phyloP scores from a whole-genome alignment of 2,797 vertebrate genomes.

The Coluber constrictor region DNA sequence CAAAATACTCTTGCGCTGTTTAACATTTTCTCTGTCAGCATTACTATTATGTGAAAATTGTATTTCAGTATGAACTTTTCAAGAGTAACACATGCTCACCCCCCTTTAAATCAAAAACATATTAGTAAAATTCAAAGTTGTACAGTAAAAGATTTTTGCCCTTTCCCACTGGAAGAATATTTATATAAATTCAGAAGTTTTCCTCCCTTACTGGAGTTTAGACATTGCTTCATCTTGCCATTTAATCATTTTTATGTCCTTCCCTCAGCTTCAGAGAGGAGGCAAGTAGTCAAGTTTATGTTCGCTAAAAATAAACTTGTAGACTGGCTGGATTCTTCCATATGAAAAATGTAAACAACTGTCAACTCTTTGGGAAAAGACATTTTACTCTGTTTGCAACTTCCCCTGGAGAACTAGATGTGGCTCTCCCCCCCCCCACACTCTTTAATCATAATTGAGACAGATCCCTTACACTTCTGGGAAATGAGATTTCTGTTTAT shows the following conservation, averaged over 20 bases:
- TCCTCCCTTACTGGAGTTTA: slow-evolving; percentile 31
- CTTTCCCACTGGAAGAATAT: slow-evolving; percentile 38
- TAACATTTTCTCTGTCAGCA: slow-evolving; percentile 25
- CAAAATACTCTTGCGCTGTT: slow-evolving; percentile 23
- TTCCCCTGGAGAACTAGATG: slow-evolving; percentile 62
- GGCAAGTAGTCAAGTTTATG: slow-evolving; percentile 68
- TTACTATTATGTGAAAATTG: not conserved
- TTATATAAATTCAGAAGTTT: slow-evolving; percentile 37
- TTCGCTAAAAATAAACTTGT: slow-evolving; percentile 72
- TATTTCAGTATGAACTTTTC: not conserved
- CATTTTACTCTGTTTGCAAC: slow-evolving; percentile 63
- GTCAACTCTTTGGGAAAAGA: slow-evolving; percentile 67
- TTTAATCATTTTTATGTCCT: slow-evolving; percentile 65
- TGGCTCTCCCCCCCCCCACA: not conserved
- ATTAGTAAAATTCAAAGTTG: slow-evolving; percentile 44
- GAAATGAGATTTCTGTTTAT: slow-evolving; percentile 63
- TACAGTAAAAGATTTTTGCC: slow-evolving; percentile 47
- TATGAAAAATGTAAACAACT: slow-evolving; percentile 70
- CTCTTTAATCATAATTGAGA: slow-evolving; percentile 67
- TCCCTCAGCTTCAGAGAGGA: slow-evolving; percentile 49
- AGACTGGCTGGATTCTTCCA: slow-evolving; percentile 66
- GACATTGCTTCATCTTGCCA: slow-evolving; percentile 45
- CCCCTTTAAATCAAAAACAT: slow-evolving; percentile 32
- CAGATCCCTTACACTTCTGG: slow-evolving; percentile 65
- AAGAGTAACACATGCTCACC: not conserved